Evolutionary conservation across 2,888 invertebrate genomes (phyloP).

Genomic region (Zygogramma bicolorata): DNA sequence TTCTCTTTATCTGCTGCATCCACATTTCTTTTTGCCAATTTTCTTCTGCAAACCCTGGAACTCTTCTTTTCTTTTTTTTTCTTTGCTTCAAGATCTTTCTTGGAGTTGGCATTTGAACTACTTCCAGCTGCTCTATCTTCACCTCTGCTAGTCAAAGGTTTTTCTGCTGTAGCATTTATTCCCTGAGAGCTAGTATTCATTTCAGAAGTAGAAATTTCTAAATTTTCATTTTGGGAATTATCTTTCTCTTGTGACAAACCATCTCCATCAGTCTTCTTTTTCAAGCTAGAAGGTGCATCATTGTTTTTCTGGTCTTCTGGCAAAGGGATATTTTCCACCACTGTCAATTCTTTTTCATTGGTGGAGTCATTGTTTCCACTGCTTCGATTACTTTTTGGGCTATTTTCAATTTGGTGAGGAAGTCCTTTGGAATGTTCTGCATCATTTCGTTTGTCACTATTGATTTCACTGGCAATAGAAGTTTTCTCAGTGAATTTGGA

Average conservation of each 20-base stretch:
- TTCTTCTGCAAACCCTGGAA: slow-evolving; percentile 15
- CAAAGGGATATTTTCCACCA: background rate
- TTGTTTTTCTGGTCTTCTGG: background rate
- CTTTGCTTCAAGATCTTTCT: slow-evolving; percentile 8
- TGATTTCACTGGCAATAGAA: background rate
- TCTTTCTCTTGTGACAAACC: no score
- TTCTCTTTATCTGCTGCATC: background rate
- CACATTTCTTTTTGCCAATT: slow-evolving; percentile 8
- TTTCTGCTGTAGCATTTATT: background rate
- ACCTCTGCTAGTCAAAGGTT: background rate
- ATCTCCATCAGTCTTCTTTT: background rate
- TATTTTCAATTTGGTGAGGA: background rate
- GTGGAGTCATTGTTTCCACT: no score
- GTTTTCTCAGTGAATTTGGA: background rate
- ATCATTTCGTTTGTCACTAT: background rate
- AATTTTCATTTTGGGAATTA: background rate
- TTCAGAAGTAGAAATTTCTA: background rate
- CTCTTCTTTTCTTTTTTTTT: slow-evolving; percentile 11
- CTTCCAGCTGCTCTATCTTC: background rate
- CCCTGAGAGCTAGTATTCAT: background rate
- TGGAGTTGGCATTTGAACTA: background rate
- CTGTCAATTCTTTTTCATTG: no score
- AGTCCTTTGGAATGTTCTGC: background rate
- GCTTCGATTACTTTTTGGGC: no score
- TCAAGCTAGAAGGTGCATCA: background rate